Evolutionary conservation across 2,113 vertebrate species (phyloP).

Genomic region (Neodon shergylaensis): DNA sequence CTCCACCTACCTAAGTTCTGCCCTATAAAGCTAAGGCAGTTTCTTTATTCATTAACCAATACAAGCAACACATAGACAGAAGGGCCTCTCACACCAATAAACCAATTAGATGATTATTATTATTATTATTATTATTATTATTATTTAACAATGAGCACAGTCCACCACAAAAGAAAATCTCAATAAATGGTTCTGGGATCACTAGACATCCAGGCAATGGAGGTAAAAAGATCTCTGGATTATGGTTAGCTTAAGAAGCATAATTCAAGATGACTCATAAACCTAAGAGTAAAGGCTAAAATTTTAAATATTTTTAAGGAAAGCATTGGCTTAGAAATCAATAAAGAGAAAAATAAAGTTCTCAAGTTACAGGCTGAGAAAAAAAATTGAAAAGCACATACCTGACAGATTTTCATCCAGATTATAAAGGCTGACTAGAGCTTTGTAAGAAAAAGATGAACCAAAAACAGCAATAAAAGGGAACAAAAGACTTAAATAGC

Average conservation of each 20-base stretch:
- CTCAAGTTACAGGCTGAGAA: neutral
- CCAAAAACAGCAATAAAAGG: neutral
- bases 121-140: too few species aligned
- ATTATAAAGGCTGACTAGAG: constrained; percentile 4
- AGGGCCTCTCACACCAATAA: too few species aligned
- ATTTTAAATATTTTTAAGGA: neutral
- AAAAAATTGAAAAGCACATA: constrained; percentile 32
- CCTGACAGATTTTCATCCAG: neutral
- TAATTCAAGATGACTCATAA: constrained; percentile 42
- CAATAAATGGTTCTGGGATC: constrained; percentile 6
- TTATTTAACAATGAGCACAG: too few species aligned
- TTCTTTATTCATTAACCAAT: too few species aligned
- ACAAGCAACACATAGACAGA: too few species aligned
- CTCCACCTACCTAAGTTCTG: too few species aligned
- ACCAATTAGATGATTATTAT: too few species aligned
- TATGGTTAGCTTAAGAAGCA: neutral
- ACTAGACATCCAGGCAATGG: neutral
- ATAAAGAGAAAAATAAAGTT: constrained; percentile 35
- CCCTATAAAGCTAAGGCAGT: too few species aligned
- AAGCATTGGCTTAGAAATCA: constrained; percentile 4
- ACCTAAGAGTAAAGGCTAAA: constrained; percentile 50
- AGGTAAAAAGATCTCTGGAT: neutral
- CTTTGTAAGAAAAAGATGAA: constrained; percentile 37
- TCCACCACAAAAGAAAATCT: neutral
- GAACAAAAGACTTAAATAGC: neutral